phyloP scores from a whole-genome alignment of 53 echinoderm and acorn worm genomes.

The Antedon mediterranea region DNA sequence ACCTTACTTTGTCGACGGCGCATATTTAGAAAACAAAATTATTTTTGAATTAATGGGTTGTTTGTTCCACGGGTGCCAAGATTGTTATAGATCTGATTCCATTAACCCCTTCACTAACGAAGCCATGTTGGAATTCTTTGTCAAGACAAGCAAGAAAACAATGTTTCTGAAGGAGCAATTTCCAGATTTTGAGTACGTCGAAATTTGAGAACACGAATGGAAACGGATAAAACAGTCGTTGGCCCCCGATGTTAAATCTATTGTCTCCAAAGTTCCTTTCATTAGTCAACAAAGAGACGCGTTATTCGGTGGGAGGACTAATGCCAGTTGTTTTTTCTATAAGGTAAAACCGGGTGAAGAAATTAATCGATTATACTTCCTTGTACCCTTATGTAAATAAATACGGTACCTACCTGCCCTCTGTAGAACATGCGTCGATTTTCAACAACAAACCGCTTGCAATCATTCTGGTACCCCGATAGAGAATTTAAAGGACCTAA shows the following conservation, averaged over 20 bases:
- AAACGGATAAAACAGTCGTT: not conserved
- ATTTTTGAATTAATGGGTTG: too few relatives aligned
- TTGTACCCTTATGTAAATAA: conserved; percentile 41
- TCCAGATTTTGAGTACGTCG: not conserved
- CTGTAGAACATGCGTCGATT: conserved; percentile 41
- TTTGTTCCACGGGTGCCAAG: too few relatives aligned
- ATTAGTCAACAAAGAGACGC: too few relatives aligned
- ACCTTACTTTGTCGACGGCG: too few relatives aligned
- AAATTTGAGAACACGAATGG: conserved; percentile 37
- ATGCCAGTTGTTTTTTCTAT: not conserved
- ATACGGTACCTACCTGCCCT: conserved; percentile 43
- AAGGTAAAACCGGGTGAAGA: conserved; percentile 9
- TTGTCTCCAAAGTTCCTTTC: too few relatives aligned
- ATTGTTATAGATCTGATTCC: too few relatives aligned
- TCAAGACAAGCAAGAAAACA: too few relatives aligned
- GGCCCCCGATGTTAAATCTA: not conserved
- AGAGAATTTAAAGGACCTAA: conserved; percentile 27
- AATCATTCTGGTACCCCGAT: conserved; percentile 15
- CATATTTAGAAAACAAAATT: too few relatives aligned
- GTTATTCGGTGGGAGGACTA: not conserved
- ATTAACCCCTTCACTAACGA: too few relatives aligned
- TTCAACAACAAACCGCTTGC: conserved; percentile 5
- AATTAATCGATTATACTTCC: conserved; percentile 33
- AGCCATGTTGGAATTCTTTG: too few relatives aligned
- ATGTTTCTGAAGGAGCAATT: not conserved